Conservation (phyloP, 2,888 invertebrate genomes). For the Caenorhabditis macrosperma region DNA sequence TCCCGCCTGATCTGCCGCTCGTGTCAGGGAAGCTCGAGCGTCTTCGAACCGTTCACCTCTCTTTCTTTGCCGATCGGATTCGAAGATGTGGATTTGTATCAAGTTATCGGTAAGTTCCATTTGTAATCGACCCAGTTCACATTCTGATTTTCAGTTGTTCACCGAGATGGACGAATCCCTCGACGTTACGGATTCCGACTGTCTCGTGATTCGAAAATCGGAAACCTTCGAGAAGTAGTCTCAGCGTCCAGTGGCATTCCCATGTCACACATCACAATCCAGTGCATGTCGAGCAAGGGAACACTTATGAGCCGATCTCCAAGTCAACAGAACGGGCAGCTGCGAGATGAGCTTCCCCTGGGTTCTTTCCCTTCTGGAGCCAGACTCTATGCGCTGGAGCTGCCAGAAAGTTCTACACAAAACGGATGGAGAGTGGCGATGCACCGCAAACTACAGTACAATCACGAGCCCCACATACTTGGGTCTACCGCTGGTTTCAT, state of each 20-base stretch:
- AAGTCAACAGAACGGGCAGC: not conserved
- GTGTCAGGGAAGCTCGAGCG: conserved; percentile 87
- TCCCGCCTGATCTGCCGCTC: conserved; percentile 89
- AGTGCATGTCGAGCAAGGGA: conserved; percentile 61
- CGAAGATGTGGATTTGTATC: conserved; percentile 88
- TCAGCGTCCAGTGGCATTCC: conserved; percentile 50
- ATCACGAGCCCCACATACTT: conserved; percentile 69
- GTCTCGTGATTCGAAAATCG: conserved; percentile 83
- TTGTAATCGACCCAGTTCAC: not conserved
- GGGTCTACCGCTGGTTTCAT: conserved; percentile 69
- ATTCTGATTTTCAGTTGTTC: conserved; percentile 78
- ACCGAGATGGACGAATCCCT: conserved; percentile 87
- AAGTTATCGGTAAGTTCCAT: conserved; percentile 64
- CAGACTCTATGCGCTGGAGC: conserved; percentile 63
- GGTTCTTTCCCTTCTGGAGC: conserved; percentile 58
- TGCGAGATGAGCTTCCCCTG: conserved; percentile 46
- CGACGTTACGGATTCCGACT: conserved; percentile 89
- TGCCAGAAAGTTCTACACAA: conserved; percentile 41
- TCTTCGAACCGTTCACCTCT: conserved; percentile 94
- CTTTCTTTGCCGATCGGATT: conserved; percentile 92
- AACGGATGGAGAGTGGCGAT: conserved; percentile 64
- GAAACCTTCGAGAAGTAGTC: conserved; percentile 60
- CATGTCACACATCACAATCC: conserved; percentile 51
- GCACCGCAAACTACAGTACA: conserved; percentile 70
- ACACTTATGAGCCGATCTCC: conserved; percentile 49